These are phyloP conservation scores for Hesperophylax magnus DNA, from an alignment of 1,140 invertebrate genomes.

Conservation along the genomic window DNA sequence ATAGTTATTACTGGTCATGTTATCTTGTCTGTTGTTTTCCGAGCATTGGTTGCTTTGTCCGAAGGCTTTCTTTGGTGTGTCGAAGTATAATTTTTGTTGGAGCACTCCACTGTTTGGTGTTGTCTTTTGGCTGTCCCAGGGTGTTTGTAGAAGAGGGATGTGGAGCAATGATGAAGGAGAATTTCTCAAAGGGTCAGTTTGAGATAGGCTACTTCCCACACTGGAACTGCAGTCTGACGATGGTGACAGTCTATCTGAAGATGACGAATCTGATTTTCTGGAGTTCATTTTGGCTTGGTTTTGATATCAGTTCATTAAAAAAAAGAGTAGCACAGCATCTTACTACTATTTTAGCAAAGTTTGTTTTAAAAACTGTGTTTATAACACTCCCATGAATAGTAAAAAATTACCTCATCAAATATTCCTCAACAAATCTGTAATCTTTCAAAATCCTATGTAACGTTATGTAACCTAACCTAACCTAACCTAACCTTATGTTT, in stretches of 20 bases:
- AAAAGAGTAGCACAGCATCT: not conserved
- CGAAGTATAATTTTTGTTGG: conserved; percentile 24
- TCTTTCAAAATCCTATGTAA: too few species aligned
- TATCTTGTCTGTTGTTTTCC: not conserved
- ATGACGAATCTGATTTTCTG: conserved; percentile 1
- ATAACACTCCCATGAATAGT: too few species aligned
- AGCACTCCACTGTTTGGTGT: not conserved
- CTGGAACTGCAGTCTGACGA: conserved; percentile 27
- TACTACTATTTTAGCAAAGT: too few species aligned
- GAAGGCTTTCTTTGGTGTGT: conserved; percentile 25
- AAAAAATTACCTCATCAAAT: too few species aligned
- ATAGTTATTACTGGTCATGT: not conserved
- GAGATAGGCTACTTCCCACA: conserved; percentile 9
- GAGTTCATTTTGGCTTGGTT: not conserved
- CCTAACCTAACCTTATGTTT: too few species aligned
- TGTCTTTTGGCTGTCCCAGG: conserved; percentile 16
- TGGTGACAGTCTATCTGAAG: conserved; percentile 1
- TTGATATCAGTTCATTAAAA: not conserved
- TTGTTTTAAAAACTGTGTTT: too few species aligned
- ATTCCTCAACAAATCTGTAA: too few species aligned
- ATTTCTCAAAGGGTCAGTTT: not conserved
- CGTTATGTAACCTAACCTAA: too few species aligned
- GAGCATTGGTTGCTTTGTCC: not conserved
- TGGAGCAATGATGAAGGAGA: not conserved
- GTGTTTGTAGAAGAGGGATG: not conserved